A percentile compares a stretch with the other conserved stretches of the same genome.
Conservation (phyloP, 2,113 vertebrate species). For the Rattus rattus region DNA sequence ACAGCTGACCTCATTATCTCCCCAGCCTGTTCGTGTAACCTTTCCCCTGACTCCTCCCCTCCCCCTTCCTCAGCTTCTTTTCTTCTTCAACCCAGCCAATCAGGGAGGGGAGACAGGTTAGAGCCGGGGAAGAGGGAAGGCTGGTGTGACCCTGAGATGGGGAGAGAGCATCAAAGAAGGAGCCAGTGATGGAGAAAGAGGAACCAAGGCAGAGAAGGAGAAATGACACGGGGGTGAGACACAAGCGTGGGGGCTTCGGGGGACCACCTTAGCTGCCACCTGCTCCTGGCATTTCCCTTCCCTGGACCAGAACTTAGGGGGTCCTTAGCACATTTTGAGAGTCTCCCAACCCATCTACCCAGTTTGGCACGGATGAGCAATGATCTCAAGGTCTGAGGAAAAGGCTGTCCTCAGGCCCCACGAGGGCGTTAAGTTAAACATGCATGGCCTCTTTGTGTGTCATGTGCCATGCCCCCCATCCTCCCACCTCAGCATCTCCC, state of each 20-base stretch:
- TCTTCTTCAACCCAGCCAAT: constrained; percentile 4
- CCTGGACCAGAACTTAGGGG: constrained; percentile 42
- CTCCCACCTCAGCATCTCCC: background rate
- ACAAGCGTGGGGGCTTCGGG: background rate
- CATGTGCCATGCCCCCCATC: background rate
- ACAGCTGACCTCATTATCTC: constrained; percentile 62
- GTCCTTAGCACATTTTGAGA: constrained; percentile 56
- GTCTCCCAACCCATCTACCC: constrained; percentile 25
- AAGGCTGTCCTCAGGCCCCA: constrained; percentile 51
- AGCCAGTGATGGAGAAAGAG: background rate
- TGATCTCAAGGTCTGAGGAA: constrained; percentile 50
- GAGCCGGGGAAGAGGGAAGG: background rate
- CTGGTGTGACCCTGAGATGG: constrained; percentile 2
- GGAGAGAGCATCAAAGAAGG: background rate
- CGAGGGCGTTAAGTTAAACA: constrained; percentile 73
- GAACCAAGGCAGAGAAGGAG: background rate
- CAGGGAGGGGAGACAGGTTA: background rate
- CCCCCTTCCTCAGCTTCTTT: background rate
- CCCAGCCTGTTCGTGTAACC: constrained; percentile 14
- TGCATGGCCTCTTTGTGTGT: constrained; percentile 54
- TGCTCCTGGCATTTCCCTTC: background rate
- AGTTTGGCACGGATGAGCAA: constrained; percentile 72
- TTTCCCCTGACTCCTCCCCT: background rate
- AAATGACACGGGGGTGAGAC: background rate
- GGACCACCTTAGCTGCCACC: background rate